A percentile compares a stretch with the other conserved stretches of the same genome.
Conservation (phyloP, 2,888 invertebrate genomes). For the Nematopogon swammerdamellus region DNA sequence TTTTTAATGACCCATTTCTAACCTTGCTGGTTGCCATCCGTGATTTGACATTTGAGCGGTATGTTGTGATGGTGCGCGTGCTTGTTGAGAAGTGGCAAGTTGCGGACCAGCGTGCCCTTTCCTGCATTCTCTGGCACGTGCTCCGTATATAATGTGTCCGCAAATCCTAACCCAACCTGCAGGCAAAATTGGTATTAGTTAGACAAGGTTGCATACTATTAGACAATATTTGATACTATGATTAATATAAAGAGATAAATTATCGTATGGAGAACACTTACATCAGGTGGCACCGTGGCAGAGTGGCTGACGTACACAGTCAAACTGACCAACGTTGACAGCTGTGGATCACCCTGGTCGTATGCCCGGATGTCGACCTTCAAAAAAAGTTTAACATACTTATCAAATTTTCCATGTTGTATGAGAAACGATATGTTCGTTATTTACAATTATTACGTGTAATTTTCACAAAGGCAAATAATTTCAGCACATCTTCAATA, state of each 20-base stretch:
- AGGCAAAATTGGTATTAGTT: slow-evolving; percentile 5
- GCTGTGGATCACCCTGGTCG: slow-evolving; percentile 81
- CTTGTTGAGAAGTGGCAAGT: slow-evolving; percentile 71
- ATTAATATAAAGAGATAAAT: too few species aligned
- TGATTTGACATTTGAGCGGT: slow-evolving; percentile 76
- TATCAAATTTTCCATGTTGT: slow-evolving; percentile 1
- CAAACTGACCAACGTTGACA: slow-evolving; percentile 78
- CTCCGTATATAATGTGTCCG: slow-evolving; percentile 80
- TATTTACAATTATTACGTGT: too few species aligned
- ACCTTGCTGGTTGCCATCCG: slow-evolving; percentile 74
- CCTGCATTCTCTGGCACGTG: slow-evolving; percentile 77
- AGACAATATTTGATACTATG: too few species aligned
- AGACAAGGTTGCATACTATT: too few species aligned
- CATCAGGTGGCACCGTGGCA: slow-evolving; percentile 63
- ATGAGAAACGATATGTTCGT: neutral
- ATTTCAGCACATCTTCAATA: too few species aligned
- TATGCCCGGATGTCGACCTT: slow-evolving; percentile 82
- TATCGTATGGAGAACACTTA: too few species aligned
- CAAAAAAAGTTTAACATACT: slow-evolving; percentile 11
- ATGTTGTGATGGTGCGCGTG: slow-evolving; percentile 64
- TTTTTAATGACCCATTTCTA: too few species aligned
- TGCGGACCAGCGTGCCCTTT: slow-evolving; percentile 64
- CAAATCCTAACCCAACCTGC: slow-evolving; percentile 79
- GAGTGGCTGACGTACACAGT: slow-evolving; percentile 82
- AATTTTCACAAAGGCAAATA: too few species aligned